A percentile compares a stretch with the other conserved stretches of the same genome.
Evolutionary conservation across 2,113 vertebrate species (phyloP).

Genomic region (Sarotherodon lohbergeri): DNA sequence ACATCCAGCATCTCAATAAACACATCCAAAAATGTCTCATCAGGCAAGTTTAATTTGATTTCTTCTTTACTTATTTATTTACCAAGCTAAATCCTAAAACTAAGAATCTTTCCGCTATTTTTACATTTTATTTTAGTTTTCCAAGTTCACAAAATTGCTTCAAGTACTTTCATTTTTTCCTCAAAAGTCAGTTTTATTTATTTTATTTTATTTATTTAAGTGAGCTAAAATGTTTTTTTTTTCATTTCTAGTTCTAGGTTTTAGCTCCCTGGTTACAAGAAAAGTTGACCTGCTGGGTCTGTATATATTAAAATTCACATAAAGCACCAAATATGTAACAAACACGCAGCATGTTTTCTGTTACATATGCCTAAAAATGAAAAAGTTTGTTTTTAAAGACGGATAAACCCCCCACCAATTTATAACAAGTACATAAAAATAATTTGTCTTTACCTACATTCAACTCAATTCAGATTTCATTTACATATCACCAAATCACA

Average conservation of each 20-base stretch:
- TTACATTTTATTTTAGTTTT: too few species aligned
- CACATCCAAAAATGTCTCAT: too few species aligned
- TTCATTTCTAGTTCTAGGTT: background rate
- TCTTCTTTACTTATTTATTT: too few species aligned
- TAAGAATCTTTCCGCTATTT: too few species aligned
- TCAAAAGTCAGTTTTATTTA: too few species aligned
- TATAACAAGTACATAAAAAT: background rate
- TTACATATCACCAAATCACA: background rate
- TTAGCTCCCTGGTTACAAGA: background rate
- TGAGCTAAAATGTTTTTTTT: background rate
- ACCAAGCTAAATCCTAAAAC: too few species aligned
- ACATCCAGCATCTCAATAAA: too few species aligned
- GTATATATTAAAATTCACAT: background rate
- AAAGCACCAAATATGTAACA: background rate
- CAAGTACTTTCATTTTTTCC: too few species aligned
- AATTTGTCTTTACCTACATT: background rate
- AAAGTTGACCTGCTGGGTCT: background rate
- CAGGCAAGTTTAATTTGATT: too few species aligned
- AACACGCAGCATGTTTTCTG: background rate
- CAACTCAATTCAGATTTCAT: background rate
- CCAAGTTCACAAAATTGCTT: too few species aligned
- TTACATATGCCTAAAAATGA: background rate
- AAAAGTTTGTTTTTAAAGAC: rapidly evolving
- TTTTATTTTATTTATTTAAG: background rate
- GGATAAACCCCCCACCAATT: background rate